These are phyloP conservation scores for Agelastica alni DNA, from an alignment of 2,888 invertebrate species.

Conservation along the genomic window DNA sequence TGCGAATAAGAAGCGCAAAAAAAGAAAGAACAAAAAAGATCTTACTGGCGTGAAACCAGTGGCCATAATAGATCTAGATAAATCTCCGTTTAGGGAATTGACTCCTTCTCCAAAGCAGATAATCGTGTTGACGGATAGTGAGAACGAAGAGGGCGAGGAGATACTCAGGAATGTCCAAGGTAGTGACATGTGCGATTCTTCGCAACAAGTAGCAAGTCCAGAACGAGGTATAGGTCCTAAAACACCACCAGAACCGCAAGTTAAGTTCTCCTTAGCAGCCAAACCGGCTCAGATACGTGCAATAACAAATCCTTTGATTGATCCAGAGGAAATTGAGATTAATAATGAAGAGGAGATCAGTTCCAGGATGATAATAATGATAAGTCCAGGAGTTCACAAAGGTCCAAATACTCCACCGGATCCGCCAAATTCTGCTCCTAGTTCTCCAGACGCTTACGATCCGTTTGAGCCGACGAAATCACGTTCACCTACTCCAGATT, in stretches of 20 bases:
- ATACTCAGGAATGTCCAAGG: conserved; percentile 31
- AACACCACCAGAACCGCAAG: conserved; percentile 74
- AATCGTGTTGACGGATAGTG: conserved; percentile 84
- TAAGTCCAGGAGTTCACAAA: conserved; percentile 56
- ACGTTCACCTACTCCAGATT: conserved; percentile 65
- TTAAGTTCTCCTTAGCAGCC: conserved; percentile 65
- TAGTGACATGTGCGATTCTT: conserved; percentile 46
- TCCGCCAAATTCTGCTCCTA: conserved; percentile 69
- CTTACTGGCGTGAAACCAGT: conserved; percentile 68
- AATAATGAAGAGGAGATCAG: conserved; percentile 37
- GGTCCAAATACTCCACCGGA: conserved; percentile 76
- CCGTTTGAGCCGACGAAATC: conserved; percentile 91
- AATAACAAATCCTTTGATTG: conserved; percentile 66
- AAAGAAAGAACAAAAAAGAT: conserved; percentile 50
- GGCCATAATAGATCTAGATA: conserved; percentile 83
- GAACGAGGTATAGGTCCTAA: conserved; percentile 64
- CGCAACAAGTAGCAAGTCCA: conserved; percentile 50
- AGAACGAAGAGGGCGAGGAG: conserved; percentile 58
- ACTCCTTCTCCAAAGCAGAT: conserved; percentile 80
- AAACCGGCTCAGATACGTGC: conserved; percentile 61
- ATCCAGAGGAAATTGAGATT: conserved; percentile 59
- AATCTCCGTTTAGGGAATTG: conserved; percentile 82
- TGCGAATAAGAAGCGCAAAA: conserved; percentile 49
- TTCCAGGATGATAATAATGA: too few species aligned
- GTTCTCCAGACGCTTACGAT: conserved; percentile 84